A percentile compares a stretch with the other conserved stretches of the same genome.
These are phyloP conservation scores for Amiota mariae DNA, from an alignment of 2,888 invertebrate species.

Conservation along the genomic window DNA sequence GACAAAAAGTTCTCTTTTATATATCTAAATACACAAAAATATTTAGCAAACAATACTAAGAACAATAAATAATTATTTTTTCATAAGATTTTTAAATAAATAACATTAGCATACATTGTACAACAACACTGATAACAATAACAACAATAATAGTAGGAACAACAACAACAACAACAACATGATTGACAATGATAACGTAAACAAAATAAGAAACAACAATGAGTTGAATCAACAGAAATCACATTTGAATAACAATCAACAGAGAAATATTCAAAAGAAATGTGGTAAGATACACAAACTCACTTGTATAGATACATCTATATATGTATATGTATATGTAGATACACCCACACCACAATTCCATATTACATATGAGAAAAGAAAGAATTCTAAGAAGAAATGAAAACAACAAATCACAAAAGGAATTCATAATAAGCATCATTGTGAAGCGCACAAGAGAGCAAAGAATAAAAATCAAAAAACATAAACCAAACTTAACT, in stretches of 20 bases:
- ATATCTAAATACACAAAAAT: no score
- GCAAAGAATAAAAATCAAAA: slow-evolving; percentile 63
- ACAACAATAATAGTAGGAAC: slow-evolving; percentile 19
- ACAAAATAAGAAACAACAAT: slow-evolving; percentile 42
- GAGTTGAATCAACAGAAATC: slow-evolving; percentile 48
- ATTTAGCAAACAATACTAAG: no score
- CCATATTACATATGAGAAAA: background rate
- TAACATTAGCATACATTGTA: slow-evolving; percentile 48
- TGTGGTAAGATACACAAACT: background rate
- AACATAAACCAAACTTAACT: slow-evolving; percentile 40
- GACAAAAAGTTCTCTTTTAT: no score
- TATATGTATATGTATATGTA: background rate
- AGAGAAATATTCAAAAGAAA: slow-evolving; percentile 15
- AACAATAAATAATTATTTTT: slow-evolving; percentile 64
- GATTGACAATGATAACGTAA: slow-evolving; percentile 23
- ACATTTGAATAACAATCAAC: slow-evolving; percentile 65
- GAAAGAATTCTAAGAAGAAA: slow-evolving; percentile 32
- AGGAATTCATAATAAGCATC: slow-evolving; percentile 70
- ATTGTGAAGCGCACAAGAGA: slow-evolving; percentile 60
- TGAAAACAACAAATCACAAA: slow-evolving; percentile 64
- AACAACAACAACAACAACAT: slow-evolving; percentile 42
- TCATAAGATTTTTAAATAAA: slow-evolving; percentile 63
- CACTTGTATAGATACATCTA: background rate
- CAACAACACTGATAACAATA: slow-evolving; percentile 32
- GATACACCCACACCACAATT: background rate